Percentiles rank a stretch among this genome's conserved stretches.
Evolutionary conservation across 2,888 invertebrate genomes (phyloP).

Genomic region (Drosophila hamatofila): DNA sequence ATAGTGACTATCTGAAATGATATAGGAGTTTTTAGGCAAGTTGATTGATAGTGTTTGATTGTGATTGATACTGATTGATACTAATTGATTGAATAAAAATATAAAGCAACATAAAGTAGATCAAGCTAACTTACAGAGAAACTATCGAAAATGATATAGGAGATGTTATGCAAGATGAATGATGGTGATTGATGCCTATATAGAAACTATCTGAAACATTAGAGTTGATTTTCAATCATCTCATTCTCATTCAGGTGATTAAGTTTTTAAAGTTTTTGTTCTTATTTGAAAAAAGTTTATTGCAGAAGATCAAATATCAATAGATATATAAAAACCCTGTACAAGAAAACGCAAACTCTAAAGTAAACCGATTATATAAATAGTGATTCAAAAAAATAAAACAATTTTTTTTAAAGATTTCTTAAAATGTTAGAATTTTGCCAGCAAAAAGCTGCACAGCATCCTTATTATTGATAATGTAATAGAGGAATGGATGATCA

Average conservation of each 20-base stretch:
- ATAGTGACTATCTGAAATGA: background rate
- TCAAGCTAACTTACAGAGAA: background rate
- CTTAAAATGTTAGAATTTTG: constrained; percentile 6
- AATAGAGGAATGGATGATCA: constrained; percentile 34
- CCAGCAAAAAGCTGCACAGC: constrained; percentile 27
- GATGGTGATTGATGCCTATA: background rate
- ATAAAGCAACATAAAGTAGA: background rate
- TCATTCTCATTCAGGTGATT: too few species aligned
- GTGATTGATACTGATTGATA: background rate
- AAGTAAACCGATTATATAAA: too few species aligned
- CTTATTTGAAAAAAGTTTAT: too few species aligned
- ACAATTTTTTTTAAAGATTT: too few species aligned
- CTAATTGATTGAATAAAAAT: too few species aligned
- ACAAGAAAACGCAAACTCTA: too few species aligned
- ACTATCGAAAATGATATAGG: background rate
- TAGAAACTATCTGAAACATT: too few species aligned
- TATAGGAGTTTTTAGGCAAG: background rate
- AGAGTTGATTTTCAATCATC: too few species aligned
- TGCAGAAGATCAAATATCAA: too few species aligned
- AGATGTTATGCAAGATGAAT: background rate
- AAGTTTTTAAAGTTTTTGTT: too few species aligned
- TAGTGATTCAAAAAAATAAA: too few species aligned
- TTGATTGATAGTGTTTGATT: background rate
- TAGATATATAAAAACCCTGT: too few species aligned
- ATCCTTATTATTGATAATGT: constrained; percentile 7